These are phyloP conservation scores for Berghia stephanieae DNA, from an alignment of 1,140 invertebrate genomes.

Conservation along the genomic window DNA sequence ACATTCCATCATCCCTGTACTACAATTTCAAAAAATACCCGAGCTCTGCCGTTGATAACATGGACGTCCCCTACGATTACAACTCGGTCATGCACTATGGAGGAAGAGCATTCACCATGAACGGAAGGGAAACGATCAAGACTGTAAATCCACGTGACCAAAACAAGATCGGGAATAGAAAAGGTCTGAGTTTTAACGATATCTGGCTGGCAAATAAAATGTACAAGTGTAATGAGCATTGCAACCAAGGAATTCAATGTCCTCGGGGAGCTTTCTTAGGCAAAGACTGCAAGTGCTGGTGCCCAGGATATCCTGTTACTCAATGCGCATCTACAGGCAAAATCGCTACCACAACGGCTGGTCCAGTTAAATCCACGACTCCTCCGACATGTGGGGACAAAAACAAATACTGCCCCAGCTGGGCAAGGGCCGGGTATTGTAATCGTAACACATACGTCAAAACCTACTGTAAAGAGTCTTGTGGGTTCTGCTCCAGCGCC, in stretches of 20 bases:
- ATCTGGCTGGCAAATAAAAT: slow-evolving; percentile 50
- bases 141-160: slow-evolving; percentile 41
- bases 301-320: slow-evolving; percentile 35
- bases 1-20: slow-evolving; percentile 65
- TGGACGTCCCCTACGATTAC: slow-evolving; percentile 93
- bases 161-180: slow-evolving; percentile 45
- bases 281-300: slow-evolving; percentile 45
- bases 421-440: slow-evolving; percentile 15
- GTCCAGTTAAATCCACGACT: too few relatives aligned
- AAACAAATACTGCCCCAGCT: not conserved
- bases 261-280: slow-evolving; percentile 42
- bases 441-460: not conserved
- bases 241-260: slow-evolving; percentile 5
- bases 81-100: slow-evolving; percentile 92
- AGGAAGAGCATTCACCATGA: slow-evolving; percentile 35
- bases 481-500: not conserved
- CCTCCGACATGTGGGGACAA: not conserved
- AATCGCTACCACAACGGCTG: too few relatives aligned
- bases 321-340: not conserved
- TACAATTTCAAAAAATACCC: slow-evolving; percentile 98
- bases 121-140: slow-evolving; percentile 40
- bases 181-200: slow-evolving; percentile 49
- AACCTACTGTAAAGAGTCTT: slow-evolving; percentile 8
- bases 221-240: slow-evolving; percentile 42
- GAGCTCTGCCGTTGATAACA: slow-evolving; percentile 90